These are phyloP conservation scores for Agrochola lota DNA, from an alignment of 2,888 invertebrate genomes.

Conservation along the genomic window DNA sequence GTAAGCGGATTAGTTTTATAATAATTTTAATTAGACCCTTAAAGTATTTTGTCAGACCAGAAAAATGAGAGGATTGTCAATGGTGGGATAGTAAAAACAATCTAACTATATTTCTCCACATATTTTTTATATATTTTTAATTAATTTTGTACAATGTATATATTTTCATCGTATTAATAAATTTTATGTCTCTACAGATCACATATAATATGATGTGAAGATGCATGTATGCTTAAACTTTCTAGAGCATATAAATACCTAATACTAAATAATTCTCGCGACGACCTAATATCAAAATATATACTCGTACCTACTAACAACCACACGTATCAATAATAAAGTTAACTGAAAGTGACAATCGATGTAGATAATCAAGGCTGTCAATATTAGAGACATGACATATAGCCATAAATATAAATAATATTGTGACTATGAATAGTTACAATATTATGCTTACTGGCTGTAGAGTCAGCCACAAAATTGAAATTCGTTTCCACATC, in stretches of 20 bases:
- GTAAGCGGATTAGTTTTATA: slow-evolving; percentile 79
- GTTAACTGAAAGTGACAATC: neutral
- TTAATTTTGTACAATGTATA: too few relatives aligned
- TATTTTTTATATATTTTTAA: too few relatives aligned
- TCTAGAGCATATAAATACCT: too few relatives aligned
- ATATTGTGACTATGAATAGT: slow-evolving; percentile 1
- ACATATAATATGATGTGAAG: neutral
- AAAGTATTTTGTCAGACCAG: slow-evolving; percentile 40
- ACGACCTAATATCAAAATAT: neutral
- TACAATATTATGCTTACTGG: neutral
- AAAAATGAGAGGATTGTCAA: neutral
- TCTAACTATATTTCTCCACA: neutral
- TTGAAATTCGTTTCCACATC: too few relatives aligned
- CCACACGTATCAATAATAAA: neutral
- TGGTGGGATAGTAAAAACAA: neutral
- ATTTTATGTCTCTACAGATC: too few relatives aligned
- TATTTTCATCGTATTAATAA: too few relatives aligned
- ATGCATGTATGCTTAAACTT: too few relatives aligned
- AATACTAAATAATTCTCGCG: too few relatives aligned
- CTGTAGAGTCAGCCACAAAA: neutral
- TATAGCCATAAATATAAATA: neutral
- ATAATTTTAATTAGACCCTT: slow-evolving; percentile 78
- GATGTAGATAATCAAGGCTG: neutral
- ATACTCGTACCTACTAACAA: neutral
- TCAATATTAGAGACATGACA: neutral